A percentile compares a stretch with the other conserved stretches of the same genome.
These are phyloP conservation scores for Sinentomon sp. DNA, from an alignment of 2,888 invertebrate genomes.

Conservation along the genomic window DNA sequence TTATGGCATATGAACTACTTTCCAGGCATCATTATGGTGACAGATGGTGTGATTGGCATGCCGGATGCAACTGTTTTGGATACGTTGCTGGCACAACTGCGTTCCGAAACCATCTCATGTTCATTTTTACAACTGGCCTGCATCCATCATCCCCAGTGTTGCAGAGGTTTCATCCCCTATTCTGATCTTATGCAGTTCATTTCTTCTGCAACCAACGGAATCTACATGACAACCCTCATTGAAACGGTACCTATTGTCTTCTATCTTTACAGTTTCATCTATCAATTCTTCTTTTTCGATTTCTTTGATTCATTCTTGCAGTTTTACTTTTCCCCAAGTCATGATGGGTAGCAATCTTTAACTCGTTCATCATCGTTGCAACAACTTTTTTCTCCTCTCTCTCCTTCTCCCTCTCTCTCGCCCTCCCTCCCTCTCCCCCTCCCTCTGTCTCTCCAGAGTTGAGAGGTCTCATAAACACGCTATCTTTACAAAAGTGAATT, in stretches of 20 bases:
- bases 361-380: no score
- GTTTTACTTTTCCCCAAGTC: not conserved
- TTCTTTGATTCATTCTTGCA: no score
- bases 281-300: not conserved
- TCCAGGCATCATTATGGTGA: slow-evolving; percentile 38
- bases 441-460: no score
- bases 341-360: no score
- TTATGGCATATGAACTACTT: no score
- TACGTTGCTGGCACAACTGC: slow-evolving; percentile 36
- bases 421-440: no score
- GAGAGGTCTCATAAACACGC: no score
- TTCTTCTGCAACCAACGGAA: slow-evolving; percentile 42
- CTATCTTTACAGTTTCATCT: not conserved
- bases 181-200: slow-evolving; percentile 44
- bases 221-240: slow-evolving; percentile 31
- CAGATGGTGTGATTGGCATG: slow-evolving; percentile 40
- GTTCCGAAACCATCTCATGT: slow-evolving; percentile 40
- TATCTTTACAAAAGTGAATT: no score
- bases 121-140: slow-evolving; percentile 44
- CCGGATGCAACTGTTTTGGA: slow-evolving; percentile 44
- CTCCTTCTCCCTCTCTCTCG: no score
- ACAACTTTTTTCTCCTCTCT: no score
- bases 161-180: slow-evolving; percentile 39
- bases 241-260: slow-evolving; percentile 20
- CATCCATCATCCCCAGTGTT: slow-evolving; percentile 33